Evolutionary conservation across 1,140 invertebrate genomes (phyloP).

Genomic region (Drosophila auraria): DNA sequence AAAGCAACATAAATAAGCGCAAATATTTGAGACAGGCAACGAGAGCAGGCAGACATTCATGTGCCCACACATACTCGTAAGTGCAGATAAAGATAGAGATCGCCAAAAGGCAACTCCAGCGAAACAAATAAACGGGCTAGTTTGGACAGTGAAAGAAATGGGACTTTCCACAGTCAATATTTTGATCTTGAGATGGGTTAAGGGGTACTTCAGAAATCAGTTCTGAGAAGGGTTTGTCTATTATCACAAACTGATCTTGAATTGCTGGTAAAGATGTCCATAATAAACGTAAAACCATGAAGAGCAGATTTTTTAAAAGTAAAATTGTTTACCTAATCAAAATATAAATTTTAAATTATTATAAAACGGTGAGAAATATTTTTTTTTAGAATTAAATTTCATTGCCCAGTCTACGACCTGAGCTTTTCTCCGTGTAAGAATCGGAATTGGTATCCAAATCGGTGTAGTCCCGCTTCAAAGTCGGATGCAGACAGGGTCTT

Average conservation of each 20-base stretch:
- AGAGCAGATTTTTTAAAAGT: no score
- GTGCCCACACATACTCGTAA: slow-evolving; percentile 28
- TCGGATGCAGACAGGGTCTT: slow-evolving; percentile 25
- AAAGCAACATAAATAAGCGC: slow-evolving; percentile 73
- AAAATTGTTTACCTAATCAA: no score
- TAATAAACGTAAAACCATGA: not conserved
- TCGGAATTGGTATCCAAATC: slow-evolving; percentile 3
- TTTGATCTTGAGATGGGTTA: not conserved
- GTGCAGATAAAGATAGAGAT: slow-evolving; percentile 69
- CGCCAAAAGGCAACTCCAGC: slow-evolving; percentile 40
- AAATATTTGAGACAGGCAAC: slow-evolving; percentile 68
- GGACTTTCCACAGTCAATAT: slow-evolving; percentile 15
- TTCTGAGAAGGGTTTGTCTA: not conserved
- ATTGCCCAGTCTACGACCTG: not conserved
- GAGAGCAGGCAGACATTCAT: slow-evolving; percentile 29
- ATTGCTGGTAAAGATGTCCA: no score
- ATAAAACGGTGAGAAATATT: not conserved
- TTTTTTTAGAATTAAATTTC: not conserved
- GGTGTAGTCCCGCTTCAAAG: slow-evolving; percentile 9
- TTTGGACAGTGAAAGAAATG: slow-evolving; percentile 18
- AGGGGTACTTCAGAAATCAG: not conserved
- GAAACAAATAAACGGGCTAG: slow-evolving; percentile 26
- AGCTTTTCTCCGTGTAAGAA: slow-evolving; percentile 28
- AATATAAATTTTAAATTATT: not conserved
- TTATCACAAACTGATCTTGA: not conserved